phyloP scores from a whole-genome alignment of 1,140 invertebrate species.

The Drosophila sucinea region DNA sequence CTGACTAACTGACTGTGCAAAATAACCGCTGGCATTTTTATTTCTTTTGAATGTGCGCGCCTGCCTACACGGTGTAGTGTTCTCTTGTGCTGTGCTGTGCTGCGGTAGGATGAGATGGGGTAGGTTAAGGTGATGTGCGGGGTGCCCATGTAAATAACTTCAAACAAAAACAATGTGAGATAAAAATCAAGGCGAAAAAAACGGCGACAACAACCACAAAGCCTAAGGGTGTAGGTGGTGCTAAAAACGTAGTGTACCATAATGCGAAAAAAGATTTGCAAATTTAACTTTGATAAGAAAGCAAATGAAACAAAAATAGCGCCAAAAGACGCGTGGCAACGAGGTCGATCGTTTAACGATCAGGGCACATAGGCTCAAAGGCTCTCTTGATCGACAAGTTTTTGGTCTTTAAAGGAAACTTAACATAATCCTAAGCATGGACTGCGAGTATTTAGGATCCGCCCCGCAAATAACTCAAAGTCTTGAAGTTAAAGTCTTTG shows the following conservation, averaged over 20 bases:
- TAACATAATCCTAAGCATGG: neutral
- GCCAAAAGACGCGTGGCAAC: neutral
- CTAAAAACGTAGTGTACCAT: constrained; percentile 1
- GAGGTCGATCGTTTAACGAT: no score
- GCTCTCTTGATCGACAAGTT: no score
- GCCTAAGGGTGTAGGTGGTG: constrained; percentile 17
- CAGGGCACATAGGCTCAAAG: no score
- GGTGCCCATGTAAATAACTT: constrained; percentile 75
- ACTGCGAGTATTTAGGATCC: neutral
- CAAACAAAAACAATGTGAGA: constrained; percentile 33
- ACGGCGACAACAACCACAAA: constrained; percentile 31
- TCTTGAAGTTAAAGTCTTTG: constrained; percentile 40
- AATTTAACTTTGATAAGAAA: constrained; percentile 3
- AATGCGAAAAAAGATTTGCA: constrained; percentile 22
- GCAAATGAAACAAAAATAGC: neutral
- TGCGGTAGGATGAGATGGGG: neutral
- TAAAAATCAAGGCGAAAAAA: constrained; percentile 38
- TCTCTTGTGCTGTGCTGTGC: neutral
- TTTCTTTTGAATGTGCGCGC: constrained; percentile 1
- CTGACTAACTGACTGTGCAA: constrained; percentile 60
- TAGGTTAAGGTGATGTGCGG: constrained; percentile 4
- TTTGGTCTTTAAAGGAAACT: neutral
- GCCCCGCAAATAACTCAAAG: constrained; percentile 40
- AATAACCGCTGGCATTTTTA: constrained; percentile 55
- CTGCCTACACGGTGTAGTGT: neutral